Conservation (phyloP, 53 echinoderm and acorn worm genomes). For the Holothuria leucospilota region DNA sequence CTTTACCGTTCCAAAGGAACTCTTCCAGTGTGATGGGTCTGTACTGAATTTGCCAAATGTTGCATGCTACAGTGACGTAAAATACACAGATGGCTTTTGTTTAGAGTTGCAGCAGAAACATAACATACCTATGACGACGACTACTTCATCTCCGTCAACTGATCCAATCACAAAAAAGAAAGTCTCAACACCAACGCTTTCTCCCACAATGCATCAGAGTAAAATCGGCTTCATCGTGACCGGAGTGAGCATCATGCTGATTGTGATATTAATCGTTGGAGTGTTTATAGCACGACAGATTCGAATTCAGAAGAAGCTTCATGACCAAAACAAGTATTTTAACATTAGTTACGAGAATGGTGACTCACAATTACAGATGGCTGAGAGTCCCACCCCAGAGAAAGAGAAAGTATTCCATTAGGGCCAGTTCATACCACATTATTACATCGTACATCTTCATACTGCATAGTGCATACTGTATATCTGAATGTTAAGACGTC, state of each 20-base stretch:
- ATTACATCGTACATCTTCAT: too few relatives aligned
- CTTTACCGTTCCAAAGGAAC: background rate
- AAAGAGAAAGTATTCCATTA: constrained; percentile 10
- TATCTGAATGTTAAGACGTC: too few relatives aligned
- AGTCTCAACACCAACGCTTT: background rate
- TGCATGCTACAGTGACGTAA: background rate
- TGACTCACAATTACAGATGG: constrained; percentile 29
- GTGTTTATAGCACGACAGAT: background rate
- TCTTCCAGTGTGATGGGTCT: constrained; percentile 5
- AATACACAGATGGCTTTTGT: constrained; percentile 13
- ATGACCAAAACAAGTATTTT: constrained; percentile 49
- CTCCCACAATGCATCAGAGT: background rate
- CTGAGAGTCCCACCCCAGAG: constrained; percentile 30
- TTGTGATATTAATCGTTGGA: constrained; percentile 4
- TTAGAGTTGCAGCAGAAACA: background rate
- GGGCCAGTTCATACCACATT: too few relatives aligned
- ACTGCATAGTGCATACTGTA: too few relatives aligned
- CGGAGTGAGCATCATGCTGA: background rate
- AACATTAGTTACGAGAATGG: constrained; percentile 47
- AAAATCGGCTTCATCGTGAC: background rate
- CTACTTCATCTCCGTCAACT: background rate
- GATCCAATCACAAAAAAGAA: too few relatives aligned
- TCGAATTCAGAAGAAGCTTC: constrained; percentile 37
- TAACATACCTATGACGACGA: too few relatives aligned
- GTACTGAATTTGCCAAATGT: background rate